Percentiles rank a stretch among this genome's conserved stretches.
Evolutionary conservation across 1,140 invertebrate genomes (phyloP).

Genomic region (Formica exsecta): DNA sequence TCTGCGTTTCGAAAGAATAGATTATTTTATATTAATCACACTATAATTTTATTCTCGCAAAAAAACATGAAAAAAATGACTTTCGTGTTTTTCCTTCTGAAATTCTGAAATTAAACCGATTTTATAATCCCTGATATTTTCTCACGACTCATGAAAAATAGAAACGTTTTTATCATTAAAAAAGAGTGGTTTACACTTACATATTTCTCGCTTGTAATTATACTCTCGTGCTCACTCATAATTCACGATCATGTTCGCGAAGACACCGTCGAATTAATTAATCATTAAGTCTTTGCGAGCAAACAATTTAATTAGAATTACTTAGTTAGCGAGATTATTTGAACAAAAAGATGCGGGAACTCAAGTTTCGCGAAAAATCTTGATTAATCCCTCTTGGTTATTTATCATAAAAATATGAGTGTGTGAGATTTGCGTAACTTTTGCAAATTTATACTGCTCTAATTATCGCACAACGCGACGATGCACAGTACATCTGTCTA

Average conservation of each 20-base stretch:
- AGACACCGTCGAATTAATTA: conserved; percentile 11
- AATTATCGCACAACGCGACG: no score
- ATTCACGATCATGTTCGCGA: conserved; percentile 10
- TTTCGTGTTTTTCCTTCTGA: neutral
- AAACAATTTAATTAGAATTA: neutral
- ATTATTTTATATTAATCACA: conserved; percentile 7
- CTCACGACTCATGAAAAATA: conserved; percentile 25
- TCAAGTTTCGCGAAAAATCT: neutral
- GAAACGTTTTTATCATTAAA: conserved; percentile 20
- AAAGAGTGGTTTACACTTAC: conserved; percentile 1
- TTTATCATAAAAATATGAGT: neutral
- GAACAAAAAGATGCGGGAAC: neutral
- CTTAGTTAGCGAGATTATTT: conserved; percentile 20
- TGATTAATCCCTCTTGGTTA: neutral
- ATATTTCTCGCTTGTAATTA: conserved; percentile 26
- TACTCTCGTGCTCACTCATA: neutral
- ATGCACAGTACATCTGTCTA: neutral
- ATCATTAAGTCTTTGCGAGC: neutral
- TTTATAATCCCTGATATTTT: conserved; percentile 40
- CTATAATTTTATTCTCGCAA: neutral
- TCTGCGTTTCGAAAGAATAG: neutral
- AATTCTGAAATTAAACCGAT: conserved; percentile 14
- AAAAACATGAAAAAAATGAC: neutral
- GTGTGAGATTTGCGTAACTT: neutral
- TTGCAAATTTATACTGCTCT: neutral